These are phyloP conservation scores for Gallinago stenura DNA, from an alignment of 2,797 vertebrate genomes.

Conservation along the genomic window DNA sequence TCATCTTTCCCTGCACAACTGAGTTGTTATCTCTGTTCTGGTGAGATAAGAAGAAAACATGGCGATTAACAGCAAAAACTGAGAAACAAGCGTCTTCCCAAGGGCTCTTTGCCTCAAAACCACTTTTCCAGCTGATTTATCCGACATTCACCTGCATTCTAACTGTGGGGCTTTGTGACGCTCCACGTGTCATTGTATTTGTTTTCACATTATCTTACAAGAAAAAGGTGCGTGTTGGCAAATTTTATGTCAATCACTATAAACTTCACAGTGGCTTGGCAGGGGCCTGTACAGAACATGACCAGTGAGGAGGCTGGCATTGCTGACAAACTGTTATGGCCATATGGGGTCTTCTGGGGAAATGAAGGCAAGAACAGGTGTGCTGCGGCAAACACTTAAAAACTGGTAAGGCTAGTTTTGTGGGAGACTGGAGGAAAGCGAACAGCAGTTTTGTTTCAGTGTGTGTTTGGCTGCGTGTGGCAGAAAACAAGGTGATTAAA, in stretches of 20 bases:
- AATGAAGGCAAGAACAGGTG: neutral
- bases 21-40: neutral
- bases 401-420: neutral
- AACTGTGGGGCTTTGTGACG: accelerated
- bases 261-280: neutral
- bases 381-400: neutral
- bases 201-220: neutral
- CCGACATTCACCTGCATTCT: neutral
- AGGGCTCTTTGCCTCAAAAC: neutral
- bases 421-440: neutral
- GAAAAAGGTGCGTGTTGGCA: neutral
- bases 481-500: neutral
- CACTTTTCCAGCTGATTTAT: neutral
- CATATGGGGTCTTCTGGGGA: neutral
- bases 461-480: neutral
- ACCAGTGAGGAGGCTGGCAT: neutral
- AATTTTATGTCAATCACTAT: neutral
- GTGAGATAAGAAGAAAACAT: neutral
- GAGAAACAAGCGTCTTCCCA: neutral
- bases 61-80: neutral
- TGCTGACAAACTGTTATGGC: neutral
- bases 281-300: neutral
- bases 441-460: neutral
- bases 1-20: neutral
- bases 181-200: neutral